Base-by-base conservation (phyloP, 2,888 invertebrate genomes). In the Mythimna pallens region DNA sequence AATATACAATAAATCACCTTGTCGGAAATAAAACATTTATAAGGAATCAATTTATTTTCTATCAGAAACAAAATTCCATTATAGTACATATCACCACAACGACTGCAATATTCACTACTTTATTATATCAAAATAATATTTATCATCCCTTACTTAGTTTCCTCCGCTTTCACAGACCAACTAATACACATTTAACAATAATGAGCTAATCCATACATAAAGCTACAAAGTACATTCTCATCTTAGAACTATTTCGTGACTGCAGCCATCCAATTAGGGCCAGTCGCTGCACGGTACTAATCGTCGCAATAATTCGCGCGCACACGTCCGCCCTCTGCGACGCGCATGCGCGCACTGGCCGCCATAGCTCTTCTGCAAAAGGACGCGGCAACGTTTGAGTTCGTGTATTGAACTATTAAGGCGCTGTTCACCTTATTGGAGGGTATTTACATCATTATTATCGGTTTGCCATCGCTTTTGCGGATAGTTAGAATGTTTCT, bases 351-450 rank as follows among this genome's bases (percentile, higher is more conserved):
- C 73, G 65, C 73, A 84, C 88, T 89, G 88, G 71, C 80, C 76
- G 87, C 87, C 85, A 90, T 92, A 88, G 89, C 89, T 92, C 88
- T 88, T 80, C 91, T 88, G 57, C 86, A 89, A 89, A 92, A 88
- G 92, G 92, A 75, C 70, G 82, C 73, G 80, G 83, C 80, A 87
- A 85, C 88, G 86, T 79, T 80, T 62, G 71, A 73, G 54, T 58
- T 83, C 83, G 77, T 84, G 77, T 85, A 78, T 76, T 83, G 71
- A 80, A 81, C 81, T 75, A 81, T 83, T 85, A 85, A 78, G 81
- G 85, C 78, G 69, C 73, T 86, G 86, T 86, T 85, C 78, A 86
- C 86, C 83, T 82, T 86, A 87, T 82, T 81, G 76, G 80, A 78
- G 54, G 58, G 80, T 87, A 87, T 79, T 86, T 87, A 87, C 87